Conservation (phyloP, 2,797 vertebrate genomes). For the Anguilla pacifica region DNA sequence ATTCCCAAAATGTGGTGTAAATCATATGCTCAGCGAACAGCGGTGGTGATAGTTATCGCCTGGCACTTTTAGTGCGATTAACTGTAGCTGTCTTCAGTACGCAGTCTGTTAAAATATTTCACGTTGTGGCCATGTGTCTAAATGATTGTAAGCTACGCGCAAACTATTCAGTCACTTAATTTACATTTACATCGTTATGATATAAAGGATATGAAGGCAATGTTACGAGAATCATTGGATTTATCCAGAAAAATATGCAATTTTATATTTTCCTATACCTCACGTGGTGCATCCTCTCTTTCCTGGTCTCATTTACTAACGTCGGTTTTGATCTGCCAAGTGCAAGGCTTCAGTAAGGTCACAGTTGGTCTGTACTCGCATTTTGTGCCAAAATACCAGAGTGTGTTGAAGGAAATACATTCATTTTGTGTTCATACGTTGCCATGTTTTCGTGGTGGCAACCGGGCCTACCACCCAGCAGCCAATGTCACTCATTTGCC, state of each 20-base stretch:
- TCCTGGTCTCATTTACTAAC: slow-evolving; percentile 41
- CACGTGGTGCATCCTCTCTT: neutral
- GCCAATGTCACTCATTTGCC: slow-evolving; percentile 7
- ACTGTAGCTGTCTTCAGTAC: neutral
- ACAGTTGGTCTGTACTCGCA: slow-evolving; percentile 66
- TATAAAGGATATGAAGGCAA: neutral
- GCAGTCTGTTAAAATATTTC: neutral
- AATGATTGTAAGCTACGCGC: neutral
- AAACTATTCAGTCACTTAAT: neutral
- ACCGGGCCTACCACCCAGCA: neutral
- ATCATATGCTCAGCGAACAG: neutral
- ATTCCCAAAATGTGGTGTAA: neutral
- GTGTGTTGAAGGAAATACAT: neutral
- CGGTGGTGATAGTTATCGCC: neutral
- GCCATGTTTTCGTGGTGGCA: neutral
- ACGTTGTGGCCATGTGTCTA: neutral
- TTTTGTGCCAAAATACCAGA: slow-evolving; percentile 36
- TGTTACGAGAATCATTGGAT: neutral
- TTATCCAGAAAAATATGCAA: neutral
- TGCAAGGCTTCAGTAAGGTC: slow-evolving; percentile 69
- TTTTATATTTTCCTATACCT: slow-evolving; percentile 32
- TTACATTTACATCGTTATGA: neutral
- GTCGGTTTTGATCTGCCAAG: slow-evolving; percentile 63
- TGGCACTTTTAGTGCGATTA: neutral
- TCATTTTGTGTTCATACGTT: neutral